Conservation (phyloP, 2,888 invertebrate genomes). For the Arge pagana region DNA sequence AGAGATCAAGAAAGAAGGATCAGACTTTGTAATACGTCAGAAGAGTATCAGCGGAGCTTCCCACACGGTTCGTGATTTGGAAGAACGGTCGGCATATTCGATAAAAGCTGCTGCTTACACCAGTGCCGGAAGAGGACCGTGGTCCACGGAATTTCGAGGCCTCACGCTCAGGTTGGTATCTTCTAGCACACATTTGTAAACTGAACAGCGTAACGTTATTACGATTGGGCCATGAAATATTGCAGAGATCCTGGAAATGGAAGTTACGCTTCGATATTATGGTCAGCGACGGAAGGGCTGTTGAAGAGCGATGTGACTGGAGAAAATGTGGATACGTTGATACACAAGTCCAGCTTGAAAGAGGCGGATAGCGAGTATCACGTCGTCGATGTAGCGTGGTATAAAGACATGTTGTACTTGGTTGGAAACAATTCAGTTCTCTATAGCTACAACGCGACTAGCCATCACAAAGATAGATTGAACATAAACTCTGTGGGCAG, state of each 20-base stretch:
- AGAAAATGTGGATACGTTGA: conserved; percentile 71
- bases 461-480: conserved; percentile 63
- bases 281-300: conserved; percentile 78
- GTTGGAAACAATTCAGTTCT: conserved; percentile 76
- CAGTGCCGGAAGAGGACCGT: conserved; percentile 76
- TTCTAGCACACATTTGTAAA: not conserved
- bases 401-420: conserved; percentile 73
- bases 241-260: conserved; percentile 59
- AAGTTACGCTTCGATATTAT: conserved; percentile 68
- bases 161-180: conserved; percentile 64
- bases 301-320: conserved; percentile 83
- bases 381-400: conserved; percentile 78
- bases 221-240: too few relatives aligned
- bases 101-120: conserved; percentile 82
- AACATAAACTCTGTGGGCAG: conserved; percentile 76
- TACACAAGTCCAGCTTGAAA: conserved; percentile 66
- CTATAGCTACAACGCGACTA: conserved; percentile 72
- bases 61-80: conserved; percentile 70
- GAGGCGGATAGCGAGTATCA: conserved; percentile 59
- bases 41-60: conserved; percentile 65
- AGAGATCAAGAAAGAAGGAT: conserved; percentile 64
- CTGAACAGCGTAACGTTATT: not conserved
- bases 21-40: conserved; percentile 55
- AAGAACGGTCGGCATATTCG: conserved; percentile 75
- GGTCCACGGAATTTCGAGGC: conserved; percentile 76